Evolutionary conservation across 53 echinoderm and acorn worm genomes (phyloP), one percentile per base, ranked within the genome.

Genomic region (Pentamera pediparva): DNA sequence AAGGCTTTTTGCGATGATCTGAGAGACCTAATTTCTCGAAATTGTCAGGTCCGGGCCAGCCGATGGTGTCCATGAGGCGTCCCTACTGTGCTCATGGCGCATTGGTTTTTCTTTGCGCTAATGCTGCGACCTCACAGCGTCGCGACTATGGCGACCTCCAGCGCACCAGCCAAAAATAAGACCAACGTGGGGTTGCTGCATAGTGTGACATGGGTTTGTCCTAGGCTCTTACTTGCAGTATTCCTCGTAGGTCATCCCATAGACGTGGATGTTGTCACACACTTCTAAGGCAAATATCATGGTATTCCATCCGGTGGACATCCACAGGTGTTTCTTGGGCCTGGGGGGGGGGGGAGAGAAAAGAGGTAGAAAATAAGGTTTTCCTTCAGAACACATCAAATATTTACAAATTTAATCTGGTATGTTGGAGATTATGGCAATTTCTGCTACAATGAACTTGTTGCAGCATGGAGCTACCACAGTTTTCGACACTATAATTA

Each of bases 201-300:
- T n/a, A n/a, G n/a, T n/a, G n/a, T n/a, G n/a, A n/a, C n/a, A n/a
- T n/a, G n/a, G n/a, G n/a, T n/a, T n/a, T n/a, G n/a, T n/a, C n/a
- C n/a, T 41, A 41, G 43, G 43, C 15, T 29, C 65, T 71, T 47
- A 72, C 72, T 19, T 72, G 72, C 72, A 72, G 53, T 72, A 72
- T 72, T 72, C 72, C 26, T 72, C 72, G 21, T 72, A 72, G 18
- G 72, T 72, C 72, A 72, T 72, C 2, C 72, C 72, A 52, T 72
- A 72, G 17, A 72, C 72, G 53, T 72, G 72, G 6, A 72, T 72
- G 3, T 72, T 26, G 30, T 72, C 72, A 32, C 72, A 72, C 32
- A 72, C 72, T 5, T 72, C 72, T 22, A 72, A 32, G 33, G 72
- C 72, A 34, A 72, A 72, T 32, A 72, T 18, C 72, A 72, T 72